These are phyloP conservation scores for Druceiella hillmani DNA, from an alignment of 2,888 invertebrate genomes.

Conservation along the genomic window DNA sequence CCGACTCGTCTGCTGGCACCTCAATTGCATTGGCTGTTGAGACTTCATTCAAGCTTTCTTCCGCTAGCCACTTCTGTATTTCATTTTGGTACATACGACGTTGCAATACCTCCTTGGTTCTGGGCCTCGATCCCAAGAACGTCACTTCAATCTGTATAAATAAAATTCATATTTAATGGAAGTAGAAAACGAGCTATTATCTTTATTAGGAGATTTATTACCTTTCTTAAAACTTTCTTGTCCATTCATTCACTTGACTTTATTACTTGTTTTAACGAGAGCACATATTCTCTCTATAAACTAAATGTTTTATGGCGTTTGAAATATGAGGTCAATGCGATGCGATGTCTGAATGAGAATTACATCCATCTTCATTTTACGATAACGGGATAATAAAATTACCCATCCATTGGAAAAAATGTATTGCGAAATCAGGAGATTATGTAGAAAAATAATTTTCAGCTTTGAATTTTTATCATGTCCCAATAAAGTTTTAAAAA, in stretches of 20 bases:
- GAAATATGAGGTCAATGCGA: too few relatives aligned
- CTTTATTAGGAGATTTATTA: not conserved
- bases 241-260: not conserved
- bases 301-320: too few relatives aligned
- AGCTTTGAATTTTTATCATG: too few relatives aligned
- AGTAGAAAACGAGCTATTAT: constrained; percentile 3
- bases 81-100: constrained; percentile 70
- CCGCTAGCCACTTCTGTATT: constrained; percentile 68
- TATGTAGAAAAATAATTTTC: too few relatives aligned
- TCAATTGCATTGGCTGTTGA: too few relatives aligned
- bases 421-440: too few relatives aligned
- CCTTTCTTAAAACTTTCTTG: not conserved
- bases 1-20: too few relatives aligned
- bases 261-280: constrained; percentile 5
- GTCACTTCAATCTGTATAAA: constrained; percentile 44
- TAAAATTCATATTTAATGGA: constrained; percentile 5
- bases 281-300: not conserved
- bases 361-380: too few relatives aligned
- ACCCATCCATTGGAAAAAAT: too few relatives aligned
- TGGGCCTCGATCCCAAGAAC: constrained; percentile 67
- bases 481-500: too few relatives aligned
- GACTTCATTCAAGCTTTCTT: constrained; percentile 58
- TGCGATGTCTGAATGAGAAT: too few relatives aligned
- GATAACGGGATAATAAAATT: too few relatives aligned
- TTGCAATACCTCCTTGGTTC: constrained; percentile 71